These are phyloP conservation scores for Melopsittacus undulatus DNA, from an alignment of 2,797 vertebrate genomes.

Conservation along the genomic window DNA sequence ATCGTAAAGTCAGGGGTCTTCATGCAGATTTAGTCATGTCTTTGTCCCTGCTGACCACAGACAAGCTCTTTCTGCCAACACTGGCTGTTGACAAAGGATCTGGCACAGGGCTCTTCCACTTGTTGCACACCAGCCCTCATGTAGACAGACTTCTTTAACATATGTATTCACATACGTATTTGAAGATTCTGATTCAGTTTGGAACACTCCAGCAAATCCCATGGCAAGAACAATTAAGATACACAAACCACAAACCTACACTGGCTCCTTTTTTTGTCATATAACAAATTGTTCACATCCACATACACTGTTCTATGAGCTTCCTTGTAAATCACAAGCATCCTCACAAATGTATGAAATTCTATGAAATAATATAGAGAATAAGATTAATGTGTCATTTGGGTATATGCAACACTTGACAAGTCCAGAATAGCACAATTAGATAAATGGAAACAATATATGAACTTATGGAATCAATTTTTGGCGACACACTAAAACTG, in stretches of 20 bases:
- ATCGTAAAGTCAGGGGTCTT: not conserved
- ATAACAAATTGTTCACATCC: not conserved
- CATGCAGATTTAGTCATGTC: accelerated
- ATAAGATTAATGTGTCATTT: not conserved
- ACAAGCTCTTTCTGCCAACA: not conserved
- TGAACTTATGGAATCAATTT: accelerated
- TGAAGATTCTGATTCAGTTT: not conserved
- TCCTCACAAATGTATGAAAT: not conserved
- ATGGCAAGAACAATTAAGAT: accelerated
- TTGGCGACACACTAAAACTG: not conserved
- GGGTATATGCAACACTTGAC: not conserved
- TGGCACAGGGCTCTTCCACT: not conserved
- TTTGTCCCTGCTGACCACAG: not conserved
- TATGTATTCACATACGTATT: not conserved
- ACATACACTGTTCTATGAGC: not conserved
- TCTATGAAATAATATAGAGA: not conserved
- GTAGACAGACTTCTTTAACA: not conserved
- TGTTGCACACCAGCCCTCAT: not conserved
- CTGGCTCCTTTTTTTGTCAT: not conserved
- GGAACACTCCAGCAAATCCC: not conserved
- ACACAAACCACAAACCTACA: not conserved
- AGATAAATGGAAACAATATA: not conserved
- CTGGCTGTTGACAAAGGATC: not conserved
- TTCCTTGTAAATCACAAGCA: not conserved
- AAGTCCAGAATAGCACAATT: not conserved